phyloP scores from a whole-genome alignment of 2,113 vertebrate species.

The Podocnemis expansa region DNA sequence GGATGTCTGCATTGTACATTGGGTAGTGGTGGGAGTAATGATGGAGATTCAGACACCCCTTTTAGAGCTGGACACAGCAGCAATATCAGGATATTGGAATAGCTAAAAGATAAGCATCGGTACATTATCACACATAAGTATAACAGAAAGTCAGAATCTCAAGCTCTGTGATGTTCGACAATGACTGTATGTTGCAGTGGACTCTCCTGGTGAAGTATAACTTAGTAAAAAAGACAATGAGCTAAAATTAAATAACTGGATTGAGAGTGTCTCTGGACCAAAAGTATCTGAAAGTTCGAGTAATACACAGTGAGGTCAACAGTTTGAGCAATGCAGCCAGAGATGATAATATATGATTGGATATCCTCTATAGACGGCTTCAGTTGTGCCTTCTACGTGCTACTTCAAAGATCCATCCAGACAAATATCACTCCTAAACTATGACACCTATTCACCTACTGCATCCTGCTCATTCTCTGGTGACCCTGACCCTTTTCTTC shows the following conservation, averaged over 20 bases:
- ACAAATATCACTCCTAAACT: neutral
- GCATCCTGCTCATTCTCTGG: neutral
- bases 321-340: neutral
- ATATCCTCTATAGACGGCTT: neutral
- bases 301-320: rapidly evolving
- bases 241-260: neutral
- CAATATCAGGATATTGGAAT: neutral
- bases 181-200: neutral
- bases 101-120: neutral
- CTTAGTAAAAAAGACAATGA: neutral
- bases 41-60: neutral
- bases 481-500: neutral
- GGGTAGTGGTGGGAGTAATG: neutral
- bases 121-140: rapidly evolving
- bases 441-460: neutral
- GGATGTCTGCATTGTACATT: neutral
- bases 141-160: neutral
- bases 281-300: neutral
- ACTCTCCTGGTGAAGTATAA: neutral
- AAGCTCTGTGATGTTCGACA: too few relatives aligned
- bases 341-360: neutral
- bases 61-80: neutral
- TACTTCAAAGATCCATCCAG: neutral
- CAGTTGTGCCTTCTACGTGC: neutral
- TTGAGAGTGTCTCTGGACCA: neutral